Conservation (phyloP, 2,888 invertebrate species). For the Dichetophora obliterata region DNA sequence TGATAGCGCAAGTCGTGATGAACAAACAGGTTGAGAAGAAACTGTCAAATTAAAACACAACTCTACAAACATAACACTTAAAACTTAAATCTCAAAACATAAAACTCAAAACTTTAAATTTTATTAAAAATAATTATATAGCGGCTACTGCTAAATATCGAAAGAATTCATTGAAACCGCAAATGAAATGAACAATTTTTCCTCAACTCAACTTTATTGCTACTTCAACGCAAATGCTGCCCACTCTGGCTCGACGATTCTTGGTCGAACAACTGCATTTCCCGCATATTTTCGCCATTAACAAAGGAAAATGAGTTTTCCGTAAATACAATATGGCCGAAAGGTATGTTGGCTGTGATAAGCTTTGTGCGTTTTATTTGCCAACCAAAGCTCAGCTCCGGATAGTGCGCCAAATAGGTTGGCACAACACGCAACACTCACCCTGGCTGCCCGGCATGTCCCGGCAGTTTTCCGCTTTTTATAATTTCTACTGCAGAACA, state of each 20-base stretch:
- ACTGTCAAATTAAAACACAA: too few species aligned
- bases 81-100: neutral
- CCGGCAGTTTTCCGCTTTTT: constrained; percentile 2
- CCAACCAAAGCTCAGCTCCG: constrained; percentile 2
- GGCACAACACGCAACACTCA: neutral
- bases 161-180: neutral
- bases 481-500: neutral
- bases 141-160: too few species aligned
- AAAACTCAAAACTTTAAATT: neutral
- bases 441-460: neutral
- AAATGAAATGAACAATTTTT: neutral
- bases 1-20: too few species aligned
- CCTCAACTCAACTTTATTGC: constrained; percentile 39
- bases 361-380: constrained; percentile 28
- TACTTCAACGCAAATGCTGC: constrained; percentile 44
- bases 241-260: neutral
- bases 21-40: too few species aligned
- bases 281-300: constrained; percentile 31
- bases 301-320: constrained; percentile 36
- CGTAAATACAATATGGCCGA: constrained; percentile 34
- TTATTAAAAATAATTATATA: too few species aligned
- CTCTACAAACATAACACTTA: too few species aligned
- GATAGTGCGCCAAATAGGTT: neutral
- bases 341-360: constrained; percentile 31
- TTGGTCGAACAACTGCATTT: constrained; percentile 15